phyloP scores from a whole-genome alignment of 2,888 invertebrate genomes.

The Diplolepis rosae region DNA sequence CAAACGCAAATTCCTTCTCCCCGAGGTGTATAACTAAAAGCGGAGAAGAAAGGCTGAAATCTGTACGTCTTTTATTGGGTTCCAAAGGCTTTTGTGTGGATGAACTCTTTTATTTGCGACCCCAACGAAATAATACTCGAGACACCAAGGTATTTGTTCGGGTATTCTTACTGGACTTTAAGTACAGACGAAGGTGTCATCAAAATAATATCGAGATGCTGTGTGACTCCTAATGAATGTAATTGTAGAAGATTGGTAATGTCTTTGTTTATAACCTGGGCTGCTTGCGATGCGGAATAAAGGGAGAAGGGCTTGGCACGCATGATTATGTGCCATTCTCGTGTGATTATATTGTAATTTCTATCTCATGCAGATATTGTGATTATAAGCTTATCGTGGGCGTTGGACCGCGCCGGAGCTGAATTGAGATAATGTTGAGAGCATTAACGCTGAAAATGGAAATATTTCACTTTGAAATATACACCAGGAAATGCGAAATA shows the following conservation, averaged over 20 bases:
- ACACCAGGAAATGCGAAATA: not conserved
- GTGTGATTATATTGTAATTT: conserved; percentile 58
- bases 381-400: conserved; percentile 58
- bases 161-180: not conserved
- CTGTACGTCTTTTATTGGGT: conserved; percentile 19
- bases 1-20: not conserved
- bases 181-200: not conserved
- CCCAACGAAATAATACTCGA: conserved; percentile 20
- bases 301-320: conserved; percentile 49
- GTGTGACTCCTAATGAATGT: conserved; percentile 53
- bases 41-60: not conserved
- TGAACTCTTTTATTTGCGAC: conserved; percentile 15
- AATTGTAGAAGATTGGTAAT: conserved; percentile 54
- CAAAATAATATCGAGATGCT: conserved; percentile 51
- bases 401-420: conserved; percentile 53
- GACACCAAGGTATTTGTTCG: conserved; percentile 11
- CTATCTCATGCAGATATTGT: conserved; percentile 50
- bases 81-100: conserved; percentile 25
- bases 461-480: not conserved
- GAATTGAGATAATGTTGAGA: conserved; percentile 53
- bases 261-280: conserved; percentile 54
- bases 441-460: not conserved
- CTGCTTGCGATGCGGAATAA: conserved; percentile 27
- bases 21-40: not conserved
- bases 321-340: conserved; percentile 58